Conservation (phyloP, 2,888 invertebrate species). For the Chirona hameri region DNA sequence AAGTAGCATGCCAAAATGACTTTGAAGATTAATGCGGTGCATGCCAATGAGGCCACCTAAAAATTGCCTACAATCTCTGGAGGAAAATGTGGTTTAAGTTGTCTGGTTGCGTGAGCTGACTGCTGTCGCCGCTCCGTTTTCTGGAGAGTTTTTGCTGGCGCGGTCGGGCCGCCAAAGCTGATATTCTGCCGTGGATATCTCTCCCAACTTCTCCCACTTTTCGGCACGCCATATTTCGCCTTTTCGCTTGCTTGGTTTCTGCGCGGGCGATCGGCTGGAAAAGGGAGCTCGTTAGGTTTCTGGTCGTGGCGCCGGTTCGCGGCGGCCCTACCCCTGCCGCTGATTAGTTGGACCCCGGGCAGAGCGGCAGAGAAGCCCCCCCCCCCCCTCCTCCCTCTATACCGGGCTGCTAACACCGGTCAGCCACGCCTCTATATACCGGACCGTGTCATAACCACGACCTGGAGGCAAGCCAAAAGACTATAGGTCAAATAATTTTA, state of each 20-base stretch:
- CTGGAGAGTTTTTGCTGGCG: background rate
- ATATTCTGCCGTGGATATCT: background rate
- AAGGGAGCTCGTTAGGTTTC: background rate
- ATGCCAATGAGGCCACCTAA: background rate
- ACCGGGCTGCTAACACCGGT: too few relatives aligned
- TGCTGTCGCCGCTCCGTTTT: background rate
- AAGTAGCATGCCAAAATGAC: constrained; percentile 9
- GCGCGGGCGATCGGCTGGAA: background rate
- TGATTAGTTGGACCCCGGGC: background rate
- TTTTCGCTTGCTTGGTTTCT: background rate
- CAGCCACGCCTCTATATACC: too few relatives aligned
- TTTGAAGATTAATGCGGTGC: constrained; percentile 8
- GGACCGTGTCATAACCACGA: too few relatives aligned
- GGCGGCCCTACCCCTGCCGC: background rate
- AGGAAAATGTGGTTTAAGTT: background rate
- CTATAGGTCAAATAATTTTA: too few relatives aligned
- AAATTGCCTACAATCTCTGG: background rate
- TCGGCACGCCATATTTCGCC: background rate
- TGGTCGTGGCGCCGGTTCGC: background rate
- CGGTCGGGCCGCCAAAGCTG: background rate
- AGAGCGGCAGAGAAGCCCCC: too few relatives aligned
- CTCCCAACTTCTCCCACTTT: background rate
- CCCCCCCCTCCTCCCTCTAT: too few relatives aligned
- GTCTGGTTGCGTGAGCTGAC: background rate
- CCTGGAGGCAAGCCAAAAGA: too few relatives aligned